These are phyloP conservation scores for Dichetophora obliterata DNA, from an alignment of 2,888 invertebrate species.

Conservation along the genomic window DNA sequence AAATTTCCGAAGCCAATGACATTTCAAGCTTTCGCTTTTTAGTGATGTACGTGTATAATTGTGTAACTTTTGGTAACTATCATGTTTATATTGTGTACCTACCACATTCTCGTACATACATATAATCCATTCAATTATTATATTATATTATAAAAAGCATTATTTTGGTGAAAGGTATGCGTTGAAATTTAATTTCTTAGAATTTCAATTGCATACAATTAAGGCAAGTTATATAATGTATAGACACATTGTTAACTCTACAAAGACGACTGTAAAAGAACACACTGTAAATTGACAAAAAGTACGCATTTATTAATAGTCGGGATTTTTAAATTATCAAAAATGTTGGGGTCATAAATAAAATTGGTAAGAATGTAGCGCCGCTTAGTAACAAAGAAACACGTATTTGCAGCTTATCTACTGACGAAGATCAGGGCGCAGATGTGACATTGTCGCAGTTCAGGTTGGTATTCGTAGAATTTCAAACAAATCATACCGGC, in stretches of 20 bases:
- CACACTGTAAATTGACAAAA: neutral
- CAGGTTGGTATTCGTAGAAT: neutral
- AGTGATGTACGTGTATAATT: conserved; percentile 18
- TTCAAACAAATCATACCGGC: neutral
- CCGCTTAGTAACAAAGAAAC: neutral
- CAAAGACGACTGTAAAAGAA: neutral
- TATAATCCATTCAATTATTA: neutral
- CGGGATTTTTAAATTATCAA: neutral
- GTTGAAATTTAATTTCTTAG: neutral
- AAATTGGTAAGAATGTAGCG: neutral
- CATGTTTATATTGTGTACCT: neutral
- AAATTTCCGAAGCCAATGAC: conserved; percentile 63
- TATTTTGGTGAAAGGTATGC: conserved; percentile 12
- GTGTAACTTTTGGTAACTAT: neutral
- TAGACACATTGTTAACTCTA: too few relatives aligned
- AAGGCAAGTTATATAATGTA: too few relatives aligned
- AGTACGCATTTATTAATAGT: neutral
- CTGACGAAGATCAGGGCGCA: conserved; percentile 15
- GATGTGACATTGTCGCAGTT: neutral
- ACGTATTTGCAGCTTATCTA: neutral
- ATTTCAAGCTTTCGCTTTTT: conserved; percentile 65
- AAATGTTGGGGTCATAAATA: neutral
- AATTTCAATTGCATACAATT: too few relatives aligned
- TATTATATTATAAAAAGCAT: neutral
- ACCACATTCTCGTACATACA: too few relatives aligned